A percentile compares a stretch with the other conserved stretches of the same genome.
phyloP scores from a whole-genome alignment of 2,113 vertebrate species.

The Ophthalmolycus amberensis region DNA sequence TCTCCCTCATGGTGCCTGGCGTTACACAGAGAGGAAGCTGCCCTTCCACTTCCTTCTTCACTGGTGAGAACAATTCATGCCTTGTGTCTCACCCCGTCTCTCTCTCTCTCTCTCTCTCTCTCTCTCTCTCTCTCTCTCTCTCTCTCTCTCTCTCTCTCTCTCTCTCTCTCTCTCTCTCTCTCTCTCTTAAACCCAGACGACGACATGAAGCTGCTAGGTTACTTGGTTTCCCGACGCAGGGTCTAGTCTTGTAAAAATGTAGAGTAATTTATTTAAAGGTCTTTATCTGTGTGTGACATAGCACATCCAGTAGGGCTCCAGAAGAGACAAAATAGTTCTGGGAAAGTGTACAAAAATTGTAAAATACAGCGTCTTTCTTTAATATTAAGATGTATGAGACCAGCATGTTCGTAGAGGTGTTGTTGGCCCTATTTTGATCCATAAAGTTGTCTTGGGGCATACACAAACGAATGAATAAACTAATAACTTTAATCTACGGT shows the following conservation, averaged over 20 bases:
- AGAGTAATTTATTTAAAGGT: too few species aligned
- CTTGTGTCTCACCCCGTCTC: slow-evolving; percentile 62
- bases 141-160: slow-evolving; percentile 8
- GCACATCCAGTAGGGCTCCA: slow-evolving; percentile 3
- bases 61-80: slow-evolving; percentile 75
- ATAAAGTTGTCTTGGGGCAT: neutral
- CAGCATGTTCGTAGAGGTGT: neutral
- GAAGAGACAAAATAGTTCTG: neutral
- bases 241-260: neutral
- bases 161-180: slow-evolving; percentile 1
- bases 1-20: slow-evolving; percentile 52
- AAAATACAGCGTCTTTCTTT: neutral
- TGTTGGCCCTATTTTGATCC: neutral
- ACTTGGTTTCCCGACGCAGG: slow-evolving; percentile 22
- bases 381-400: neutral
- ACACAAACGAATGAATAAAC: neutral
- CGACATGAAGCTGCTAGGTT: slow-evolving; percentile 26
- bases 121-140: slow-evolving; percentile 6
- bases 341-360: slow-evolving; percentile 6
- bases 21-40: slow-evolving; percentile 72
- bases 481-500: neutral
- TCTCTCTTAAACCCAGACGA: slow-evolving; percentile 28
- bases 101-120: neutral
- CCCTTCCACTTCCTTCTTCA: slow-evolving; percentile 76
- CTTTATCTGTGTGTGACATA: slow-evolving; percentile 12